phyloP scores from a whole-genome alignment of 2,797 vertebrate species.

The Parotocinclus haroldoi region DNA sequence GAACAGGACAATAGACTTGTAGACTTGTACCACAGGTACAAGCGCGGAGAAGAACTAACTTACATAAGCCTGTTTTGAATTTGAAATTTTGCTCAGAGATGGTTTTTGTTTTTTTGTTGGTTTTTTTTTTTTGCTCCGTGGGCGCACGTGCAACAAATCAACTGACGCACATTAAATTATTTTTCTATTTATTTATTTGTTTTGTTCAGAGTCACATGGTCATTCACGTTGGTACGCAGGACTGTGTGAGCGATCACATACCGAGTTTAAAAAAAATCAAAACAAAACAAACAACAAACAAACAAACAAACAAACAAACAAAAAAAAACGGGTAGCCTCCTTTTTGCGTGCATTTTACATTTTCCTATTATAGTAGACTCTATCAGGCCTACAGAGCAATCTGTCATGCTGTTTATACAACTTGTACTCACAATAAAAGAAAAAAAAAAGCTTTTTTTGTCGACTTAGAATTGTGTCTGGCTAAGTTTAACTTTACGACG shows the following conservation, averaged over 20 bases:
- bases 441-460: constrained; percentile 74
- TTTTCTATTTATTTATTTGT: constrained; percentile 58
- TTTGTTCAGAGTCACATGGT: constrained; percentile 31
- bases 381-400: constrained; percentile 34
- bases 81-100: constrained; percentile 4
- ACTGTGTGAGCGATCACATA: constrained; percentile 31
- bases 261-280: constrained; percentile 34
- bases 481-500: constrained; percentile 5
- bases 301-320: too few relatives aligned
- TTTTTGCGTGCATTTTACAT: constrained; percentile 30
- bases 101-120: constrained; percentile 27
- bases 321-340: constrained; percentile 38
- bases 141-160: constrained; percentile 30
- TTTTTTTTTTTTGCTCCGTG: constrained; percentile 30
- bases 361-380: constrained; percentile 24
- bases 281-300: too few relatives aligned
- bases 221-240: constrained; percentile 19
- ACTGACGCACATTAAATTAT: constrained; percentile 51
- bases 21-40: constrained; percentile 26
- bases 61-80: constrained; percentile 32
- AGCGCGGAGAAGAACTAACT: constrained; percentile 24
- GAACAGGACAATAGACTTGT: constrained; percentile 28
- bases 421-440: constrained; percentile 42
- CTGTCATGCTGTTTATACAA: constrained; percentile 39
- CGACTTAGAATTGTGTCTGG: constrained; percentile 67